Evolutionary conservation across 2,888 invertebrate genomes (phyloP), one percentile per base, ranked within the genome.

Genomic region (Tachina fera): DNA sequence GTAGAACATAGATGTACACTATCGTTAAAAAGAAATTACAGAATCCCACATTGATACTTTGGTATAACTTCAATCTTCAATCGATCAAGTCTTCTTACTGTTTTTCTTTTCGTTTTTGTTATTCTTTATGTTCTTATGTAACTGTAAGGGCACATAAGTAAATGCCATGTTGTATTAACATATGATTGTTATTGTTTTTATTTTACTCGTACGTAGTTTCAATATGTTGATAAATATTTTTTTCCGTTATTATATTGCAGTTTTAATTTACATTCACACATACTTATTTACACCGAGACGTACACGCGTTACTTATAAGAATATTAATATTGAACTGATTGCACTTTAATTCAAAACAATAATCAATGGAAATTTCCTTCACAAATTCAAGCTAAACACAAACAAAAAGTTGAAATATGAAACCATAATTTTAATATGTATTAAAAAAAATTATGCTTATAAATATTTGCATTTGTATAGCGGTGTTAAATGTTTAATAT

Each of bases 321-420:
- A 45, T 53, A 47, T 47, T 53, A 63, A 43, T 60, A 47, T 60
- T 65, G 9, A 22, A 71, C 39, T 63, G 39, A 56, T 79, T 79
- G 58, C 72, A 71, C 8, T 72, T 47, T 22, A 65, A 65, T 41
- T 47, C 63, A 72, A 56, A 70, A 70, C 70, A 63, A 74, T 58
- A 11, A 49, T 70, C 22, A 75, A 71, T 77, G 77, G 77, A 83
- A 77, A 77, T 83, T 83, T 83, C 65, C 76, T 65, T 72, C 43
- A 77, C 22, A 77, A 63, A 76, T 65, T 56, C 76, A 56, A 41
- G 22, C 53, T 19, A 67, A 39, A 82, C 75, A n/a, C 2, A 60
- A 49, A 13, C 49, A 41, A 22, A 5, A 41, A n/a, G 47, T n/a
- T 11, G 8, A 6, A 75, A 47, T 71, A 47, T 65, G 65, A 72